Evolutionary conservation across 2,113 vertebrate species (phyloP).

Genomic region (Ginglymostoma cirratum): DNA sequence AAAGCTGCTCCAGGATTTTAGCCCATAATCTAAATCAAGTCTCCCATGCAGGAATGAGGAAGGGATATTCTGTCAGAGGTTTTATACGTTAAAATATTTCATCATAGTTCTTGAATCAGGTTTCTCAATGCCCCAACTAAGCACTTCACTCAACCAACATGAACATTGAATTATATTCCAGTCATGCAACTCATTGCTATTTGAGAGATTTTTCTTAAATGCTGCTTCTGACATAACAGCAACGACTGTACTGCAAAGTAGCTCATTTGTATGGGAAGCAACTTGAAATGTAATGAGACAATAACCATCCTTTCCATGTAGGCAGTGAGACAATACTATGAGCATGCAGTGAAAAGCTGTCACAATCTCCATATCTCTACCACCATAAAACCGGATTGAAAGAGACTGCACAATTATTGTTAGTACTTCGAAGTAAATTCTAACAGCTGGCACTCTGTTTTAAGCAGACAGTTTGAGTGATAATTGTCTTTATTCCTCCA

Average conservation of each 20-base stretch:
- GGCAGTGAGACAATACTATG: neutral
- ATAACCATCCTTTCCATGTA: neutral
- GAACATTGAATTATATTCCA: neutral
- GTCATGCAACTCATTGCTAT: neutral
- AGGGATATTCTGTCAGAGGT: neutral
- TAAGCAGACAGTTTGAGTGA: neutral
- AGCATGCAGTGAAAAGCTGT: neutral
- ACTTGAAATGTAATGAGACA: slow-evolving; percentile 5
- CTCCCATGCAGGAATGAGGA: neutral
- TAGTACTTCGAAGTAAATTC: neutral
- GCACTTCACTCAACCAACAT: neutral
- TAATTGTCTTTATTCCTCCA: neutral
- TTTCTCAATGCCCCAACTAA: too few species aligned
- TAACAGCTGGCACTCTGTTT: neutral
- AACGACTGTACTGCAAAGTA: neutral
- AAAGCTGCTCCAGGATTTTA: neutral
- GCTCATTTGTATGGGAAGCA: neutral
- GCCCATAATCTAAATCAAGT: neutral
- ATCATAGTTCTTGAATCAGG: too few species aligned
- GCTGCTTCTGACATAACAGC: neutral
- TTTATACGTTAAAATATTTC: too few species aligned
- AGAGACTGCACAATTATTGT: neutral
- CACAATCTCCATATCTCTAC: neutral
- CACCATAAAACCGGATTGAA: neutral
- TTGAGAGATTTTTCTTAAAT: neutral